Evolutionary conservation across 2,888 invertebrate genomes (phyloP), one percentile per base, ranked within the genome.

Genomic region (Exocentrus adspersus): DNA sequence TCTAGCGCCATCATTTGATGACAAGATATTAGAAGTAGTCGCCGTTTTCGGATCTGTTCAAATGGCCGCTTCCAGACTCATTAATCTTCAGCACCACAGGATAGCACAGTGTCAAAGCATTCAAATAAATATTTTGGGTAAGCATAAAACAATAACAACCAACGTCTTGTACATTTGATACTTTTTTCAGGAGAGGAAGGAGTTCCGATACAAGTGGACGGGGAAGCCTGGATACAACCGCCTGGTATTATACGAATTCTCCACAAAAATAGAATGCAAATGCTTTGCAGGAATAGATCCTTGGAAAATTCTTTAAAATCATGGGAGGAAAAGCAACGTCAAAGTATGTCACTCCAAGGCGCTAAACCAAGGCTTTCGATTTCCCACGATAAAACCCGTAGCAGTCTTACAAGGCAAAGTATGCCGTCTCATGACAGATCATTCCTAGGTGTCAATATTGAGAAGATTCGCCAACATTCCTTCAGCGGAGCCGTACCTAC

Each of bases 31-130:
- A 50, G 98, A 98, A 86, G 98, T 98, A 7, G 97, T 98, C 10
- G 98, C 98, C 5, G 97, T 98, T 0, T 98, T 97, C 82, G 97
- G 98, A 0, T 95, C 97, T 0, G 95, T 97, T 10, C 98, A 98
- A 85, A 97, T 98, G 93, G 98, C 97, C 0, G 96, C 97, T 0
- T 97, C 96, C 0, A 88, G 97, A 0, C 87, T 98, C 3, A 94
- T 98, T 71, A 97, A 97, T 83, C 86, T 98, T 16, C 97, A 98
- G 79, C 96, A 97, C 84, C 98, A 98, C 83, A 89, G 98, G 60
- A 98, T 98, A 68, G 97, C 97, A 1, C 98, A 98, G 81, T 98
- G 98, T 80, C 92, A 96, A 73, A 93, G 94, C 37, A 94, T 98
- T 1, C 97, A 97, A 84, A 97, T 98, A 72, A 97, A 95, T 78